These are phyloP conservation scores for Thalassarche chlororhynchos DNA, from an alignment of 2,113 vertebrate genomes.

Conservation along the genomic window DNA sequence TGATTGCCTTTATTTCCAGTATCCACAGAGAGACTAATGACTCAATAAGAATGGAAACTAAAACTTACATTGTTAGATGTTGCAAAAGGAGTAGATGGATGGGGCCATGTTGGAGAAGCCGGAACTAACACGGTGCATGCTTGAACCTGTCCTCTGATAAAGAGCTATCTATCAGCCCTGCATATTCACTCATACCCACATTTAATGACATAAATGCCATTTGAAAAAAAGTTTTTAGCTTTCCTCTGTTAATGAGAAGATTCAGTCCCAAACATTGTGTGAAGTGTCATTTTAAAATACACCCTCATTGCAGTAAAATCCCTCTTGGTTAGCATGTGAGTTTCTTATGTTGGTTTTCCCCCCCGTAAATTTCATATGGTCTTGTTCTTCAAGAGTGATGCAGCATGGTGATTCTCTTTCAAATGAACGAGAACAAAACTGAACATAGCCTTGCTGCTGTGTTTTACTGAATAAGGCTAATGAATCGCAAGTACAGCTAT, in stretches of 20 bases:
- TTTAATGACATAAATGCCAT: background rate
- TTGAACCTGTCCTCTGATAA: background rate
- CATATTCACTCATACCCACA: background rate
- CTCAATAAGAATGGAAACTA: background rate
- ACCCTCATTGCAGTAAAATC: background rate
- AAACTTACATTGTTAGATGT: background rate
- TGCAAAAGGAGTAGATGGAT: background rate
- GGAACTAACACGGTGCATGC: background rate
- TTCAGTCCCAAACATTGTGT: background rate
- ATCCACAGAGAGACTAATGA: background rate
- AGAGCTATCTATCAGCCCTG: background rate
- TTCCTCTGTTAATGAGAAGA: background rate
- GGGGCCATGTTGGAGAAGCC: background rate
- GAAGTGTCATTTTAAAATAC: background rate
- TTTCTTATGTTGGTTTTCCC: background rate
- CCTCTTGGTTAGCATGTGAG: background rate
- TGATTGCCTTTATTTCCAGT: slow-evolving; percentile 5
- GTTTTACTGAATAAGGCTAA: background rate
- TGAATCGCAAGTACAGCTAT: background rate
- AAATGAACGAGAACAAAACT: background rate
- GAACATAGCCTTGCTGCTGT: background rate
- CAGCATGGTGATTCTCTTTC: background rate
- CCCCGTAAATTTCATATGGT: background rate
- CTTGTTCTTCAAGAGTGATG: background rate
- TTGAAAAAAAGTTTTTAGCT: background rate